Conservation (phyloP, 1,140 invertebrate species). For the Hycleus phaleratus region DNA sequence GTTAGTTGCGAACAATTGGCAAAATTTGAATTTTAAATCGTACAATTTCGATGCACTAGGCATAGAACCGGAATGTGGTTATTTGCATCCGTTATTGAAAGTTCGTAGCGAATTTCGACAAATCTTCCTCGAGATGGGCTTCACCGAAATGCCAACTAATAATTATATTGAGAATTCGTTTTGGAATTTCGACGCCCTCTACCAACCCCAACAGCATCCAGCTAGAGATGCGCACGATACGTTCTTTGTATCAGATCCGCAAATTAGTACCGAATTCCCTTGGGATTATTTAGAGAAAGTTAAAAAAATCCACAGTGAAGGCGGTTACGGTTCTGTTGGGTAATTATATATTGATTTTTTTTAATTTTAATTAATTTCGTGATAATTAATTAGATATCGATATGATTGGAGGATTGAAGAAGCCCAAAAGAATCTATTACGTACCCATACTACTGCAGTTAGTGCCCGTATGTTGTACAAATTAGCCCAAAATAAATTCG, state of each 20-base stretch:
- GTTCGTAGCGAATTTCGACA: slow-evolving; percentile 92
- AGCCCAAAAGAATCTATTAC: slow-evolving; percentile 90
- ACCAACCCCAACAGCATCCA: slow-evolving; percentile 98
- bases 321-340: slow-evolving; percentile 87
- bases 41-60: slow-evolving; percentile 96
- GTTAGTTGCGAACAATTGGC: slow-evolving; percentile 84
- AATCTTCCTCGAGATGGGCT: slow-evolving; percentile 98
- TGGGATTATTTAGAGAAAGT: slow-evolving; percentile 85
- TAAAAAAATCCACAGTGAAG: slow-evolving; percentile 83
- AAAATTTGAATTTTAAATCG: slow-evolving; percentile 84
- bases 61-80: slow-evolving; percentile 63
- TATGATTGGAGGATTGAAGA: slow-evolving; percentile 95
- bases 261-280: slow-evolving; percentile 67
- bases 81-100: slow-evolving; percentile 94
- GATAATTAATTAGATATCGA: slow-evolving; percentile 43
- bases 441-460: slow-evolving; percentile 97
- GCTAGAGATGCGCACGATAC: slow-evolving; percentile 98
- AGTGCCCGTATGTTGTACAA: slow-evolving; percentile 93
- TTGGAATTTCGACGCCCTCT: slow-evolving; percentile 99
- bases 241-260: slow-evolving; percentile 89
- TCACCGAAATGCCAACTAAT: slow-evolving; percentile 97
- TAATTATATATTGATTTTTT: no score
- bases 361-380: no score
- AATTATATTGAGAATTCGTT: slow-evolving; percentile 97
- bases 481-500: slow-evolving; percentile 73